Evolutionary conservation across 1,140 invertebrate genomes (phyloP), one percentile per base, ranked within the genome.

Genomic region (Drosophila ambigua): DNA sequence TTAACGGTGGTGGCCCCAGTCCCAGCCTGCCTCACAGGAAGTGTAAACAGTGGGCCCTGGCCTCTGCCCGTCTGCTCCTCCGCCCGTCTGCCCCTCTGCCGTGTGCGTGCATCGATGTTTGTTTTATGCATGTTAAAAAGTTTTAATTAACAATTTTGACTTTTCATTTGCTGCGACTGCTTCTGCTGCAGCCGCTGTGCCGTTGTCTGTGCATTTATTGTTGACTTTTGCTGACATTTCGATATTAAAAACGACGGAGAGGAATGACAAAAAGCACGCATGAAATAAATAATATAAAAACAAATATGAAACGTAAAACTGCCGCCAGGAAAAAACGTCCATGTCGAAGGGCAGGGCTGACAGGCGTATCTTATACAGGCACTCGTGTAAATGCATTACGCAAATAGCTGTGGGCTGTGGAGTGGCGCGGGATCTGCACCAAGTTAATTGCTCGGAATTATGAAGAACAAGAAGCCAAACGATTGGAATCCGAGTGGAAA

Each of bases 91-190:
- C n/a, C n/a, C n/a, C n/a, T 20, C 20, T 20, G 20, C 45, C 62
- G 45, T 62, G 61, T 76, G 62, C 64, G 44, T 68, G 58, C 39
- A 55, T 62, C 51, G 26, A 63, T 85, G 81, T 88, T 87, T 82
- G 69, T 72, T 88, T 79, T 79, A 78, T 83, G 78, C 78, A 78
- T 87, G 82, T 88, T 87, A 82, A 85, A 85, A 87, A 83, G 82
- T 88, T 88, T 83, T 87, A 87, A 87, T 87, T 87, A 87, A 87
- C 79, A 82, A 79, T 88, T 87, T 88, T 72, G 79, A 88, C 83
- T 88, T 85, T 88, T 76, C 72, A 78, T 61, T 87, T 78, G 67
- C 60, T 65, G 61, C 61, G 26, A 39, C 9, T 28, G 63, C 31
- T 35, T 0, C 28, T 31, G 28, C 28, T 8, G 7, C 28, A 6